Conservation (phyloP, 2,113 vertebrate species). For the Lichenostomus cassidix region DNA sequence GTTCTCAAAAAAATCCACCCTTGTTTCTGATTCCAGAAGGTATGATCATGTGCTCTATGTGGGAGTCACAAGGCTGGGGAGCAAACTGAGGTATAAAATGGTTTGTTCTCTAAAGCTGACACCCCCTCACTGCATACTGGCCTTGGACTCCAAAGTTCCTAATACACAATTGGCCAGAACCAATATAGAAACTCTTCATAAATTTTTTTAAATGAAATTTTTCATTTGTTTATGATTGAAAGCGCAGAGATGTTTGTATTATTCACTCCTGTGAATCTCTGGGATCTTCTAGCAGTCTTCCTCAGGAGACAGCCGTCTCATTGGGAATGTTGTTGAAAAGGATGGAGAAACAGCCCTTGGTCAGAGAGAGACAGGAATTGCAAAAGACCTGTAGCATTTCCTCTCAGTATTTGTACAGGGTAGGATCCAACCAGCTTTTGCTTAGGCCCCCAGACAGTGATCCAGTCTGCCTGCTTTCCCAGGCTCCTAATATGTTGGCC, state of each 20-base stretch:
- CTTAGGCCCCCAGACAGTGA: neutral
- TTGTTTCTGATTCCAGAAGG: neutral
- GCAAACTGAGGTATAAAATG: neutral
- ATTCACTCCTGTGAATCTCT: neutral
- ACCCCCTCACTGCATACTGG: neutral
- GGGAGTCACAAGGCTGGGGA: neutral
- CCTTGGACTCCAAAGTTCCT: neutral
- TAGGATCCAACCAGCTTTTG: neutral
- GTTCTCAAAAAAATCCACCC: neutral
- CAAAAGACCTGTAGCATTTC: neutral
- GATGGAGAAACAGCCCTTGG: neutral
- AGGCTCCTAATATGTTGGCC: neutral
- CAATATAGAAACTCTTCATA: neutral
- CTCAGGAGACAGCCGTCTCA: neutral
- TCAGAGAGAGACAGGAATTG: neutral
- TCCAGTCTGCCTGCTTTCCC: neutral
- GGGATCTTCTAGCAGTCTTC: neutral
- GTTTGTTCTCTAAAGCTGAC: neutral
- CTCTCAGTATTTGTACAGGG: neutral
- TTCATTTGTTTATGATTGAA: neutral
- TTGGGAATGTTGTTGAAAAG: neutral
- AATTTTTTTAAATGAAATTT: neutral
- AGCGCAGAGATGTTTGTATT: neutral
- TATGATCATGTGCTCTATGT: neutral
- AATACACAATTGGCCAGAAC: neutral